These are phyloP conservation scores for Trochalopteron elliotii DNA, from an alignment of 2,113 vertebrate genomes.

Conservation along the genomic window DNA sequence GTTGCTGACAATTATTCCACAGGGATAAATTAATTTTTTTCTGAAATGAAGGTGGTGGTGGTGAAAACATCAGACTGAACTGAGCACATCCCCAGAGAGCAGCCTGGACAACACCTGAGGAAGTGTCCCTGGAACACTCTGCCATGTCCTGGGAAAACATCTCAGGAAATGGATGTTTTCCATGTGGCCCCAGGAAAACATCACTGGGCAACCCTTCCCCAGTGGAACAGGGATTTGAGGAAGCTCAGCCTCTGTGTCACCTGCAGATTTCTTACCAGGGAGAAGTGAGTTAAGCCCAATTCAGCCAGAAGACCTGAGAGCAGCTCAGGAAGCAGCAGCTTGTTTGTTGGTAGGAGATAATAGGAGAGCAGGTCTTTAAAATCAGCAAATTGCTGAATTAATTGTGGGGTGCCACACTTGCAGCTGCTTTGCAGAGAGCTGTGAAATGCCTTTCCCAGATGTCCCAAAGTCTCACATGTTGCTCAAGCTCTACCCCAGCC, in stretches of 20 bases:
- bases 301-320: background rate
- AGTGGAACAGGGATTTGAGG: background rate
- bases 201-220: background rate
- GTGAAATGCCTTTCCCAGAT: background rate
- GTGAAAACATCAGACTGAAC: background rate
- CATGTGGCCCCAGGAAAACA: background rate
- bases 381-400: background rate
- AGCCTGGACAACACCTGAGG: background rate
- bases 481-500: background rate
- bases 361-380: background rate
- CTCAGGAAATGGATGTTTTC: background rate
- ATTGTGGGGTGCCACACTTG: background rate
- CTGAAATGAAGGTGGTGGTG: background rate
- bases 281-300: background rate
- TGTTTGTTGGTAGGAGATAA: background rate
- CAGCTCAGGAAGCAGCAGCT: background rate
- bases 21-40: background rate
- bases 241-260: background rate
- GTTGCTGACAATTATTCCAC: background rate
- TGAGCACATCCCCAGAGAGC: background rate
- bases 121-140: background rate
- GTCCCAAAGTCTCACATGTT: background rate
- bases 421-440: background rate
- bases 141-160: background rate
- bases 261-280: background rate